Evolutionary conservation across 2,888 invertebrate species (phyloP), one percentile per base, ranked within the genome.

Genomic region (Biston betularia): DNA sequence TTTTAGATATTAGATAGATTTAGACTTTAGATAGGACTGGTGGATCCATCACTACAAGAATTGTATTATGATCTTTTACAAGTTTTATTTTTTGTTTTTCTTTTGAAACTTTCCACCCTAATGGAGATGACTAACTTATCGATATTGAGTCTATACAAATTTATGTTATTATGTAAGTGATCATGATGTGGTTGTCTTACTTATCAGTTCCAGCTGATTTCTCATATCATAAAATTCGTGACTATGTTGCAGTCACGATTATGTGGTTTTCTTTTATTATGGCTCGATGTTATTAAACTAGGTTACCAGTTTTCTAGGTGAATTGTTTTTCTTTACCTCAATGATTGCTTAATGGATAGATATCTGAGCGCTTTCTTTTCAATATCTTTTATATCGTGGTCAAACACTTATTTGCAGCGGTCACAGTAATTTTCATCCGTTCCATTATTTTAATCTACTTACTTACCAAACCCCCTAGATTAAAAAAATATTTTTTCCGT

Each of bases 231-330:
- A 46, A 55, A 42, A 53, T 50, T 58, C 58, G 54, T 49, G 53
- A 63, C 58, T 53, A 50, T 50, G 52, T 63, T 57, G 44, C 44
- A 55, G 59, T 73, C 69, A 69, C 69, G 66, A 65, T 58, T 65
- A 50, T 57, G 63, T 15, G 59, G 63, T 67, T 63, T 59, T 40
- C 50, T 49, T 53, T 49, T 12, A 62, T 46, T 58, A 14, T 52
- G 35, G 24, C 33, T 55, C 34, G 58, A 54, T 61, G 61, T 56
- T 55, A 35, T 67, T 38, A 11, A 59, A 65, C 57, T 38, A 53
- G 60, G 66, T 64, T 58, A 52, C 42, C 34, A 52, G 59, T 57
- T 59, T 68, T 68, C 53, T 68, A 44, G 61, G 63, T 66, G 52
- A 69, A 63, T 63, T 68, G 46, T 67, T 70, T 59, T 9, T 48